These are phyloP conservation scores for Glyptemys insculpta DNA, from an alignment of 2,797 vertebrate genomes.

Conservation along the genomic window DNA sequence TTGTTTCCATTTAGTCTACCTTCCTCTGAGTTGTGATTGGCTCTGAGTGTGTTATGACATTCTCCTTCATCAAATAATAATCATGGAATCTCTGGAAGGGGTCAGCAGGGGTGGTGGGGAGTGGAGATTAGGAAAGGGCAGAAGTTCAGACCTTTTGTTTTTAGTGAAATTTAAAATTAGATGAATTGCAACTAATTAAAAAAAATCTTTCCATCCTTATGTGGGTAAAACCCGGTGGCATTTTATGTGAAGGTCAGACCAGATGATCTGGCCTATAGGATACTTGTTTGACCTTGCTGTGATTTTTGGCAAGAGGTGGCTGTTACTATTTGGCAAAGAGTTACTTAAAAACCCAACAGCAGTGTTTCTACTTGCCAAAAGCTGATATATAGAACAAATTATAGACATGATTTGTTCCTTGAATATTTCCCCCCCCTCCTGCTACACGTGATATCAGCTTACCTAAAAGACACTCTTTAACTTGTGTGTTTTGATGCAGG, in stretches of 20 bases:
- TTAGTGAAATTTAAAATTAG: constrained; percentile 65
- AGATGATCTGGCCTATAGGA: not conserved
- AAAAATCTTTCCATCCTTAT: constrained; percentile 25
- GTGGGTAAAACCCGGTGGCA: not conserved
- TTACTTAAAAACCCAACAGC: constrained; percentile 60
- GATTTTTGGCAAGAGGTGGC: constrained; percentile 74
- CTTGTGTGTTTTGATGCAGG: not conserved
- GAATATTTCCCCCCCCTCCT: constrained; percentile 47
- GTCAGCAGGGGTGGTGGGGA: not conserved
- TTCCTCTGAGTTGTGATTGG: not conserved
- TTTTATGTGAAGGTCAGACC: constrained; percentile 3
- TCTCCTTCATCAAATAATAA: not conserved
- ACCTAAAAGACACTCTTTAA: constrained; percentile 46
- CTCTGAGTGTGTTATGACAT: not conserved
- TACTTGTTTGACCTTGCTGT: constrained; percentile 73
- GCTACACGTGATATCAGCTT: constrained; percentile 57
- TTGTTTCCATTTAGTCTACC: not conserved
- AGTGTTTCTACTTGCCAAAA: constrained; percentile 35
- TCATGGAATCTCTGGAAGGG: not conserved
- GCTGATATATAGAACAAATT: constrained; percentile 5
- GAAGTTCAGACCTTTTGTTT: not conserved
- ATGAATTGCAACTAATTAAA: constrained; percentile 50
- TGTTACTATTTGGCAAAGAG: constrained; percentile 56
- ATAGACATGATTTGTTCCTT: not conserved
- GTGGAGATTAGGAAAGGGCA: not conserved